Conservation (phyloP, 2,888 invertebrate species). For the Pterostichus niger region DNA sequence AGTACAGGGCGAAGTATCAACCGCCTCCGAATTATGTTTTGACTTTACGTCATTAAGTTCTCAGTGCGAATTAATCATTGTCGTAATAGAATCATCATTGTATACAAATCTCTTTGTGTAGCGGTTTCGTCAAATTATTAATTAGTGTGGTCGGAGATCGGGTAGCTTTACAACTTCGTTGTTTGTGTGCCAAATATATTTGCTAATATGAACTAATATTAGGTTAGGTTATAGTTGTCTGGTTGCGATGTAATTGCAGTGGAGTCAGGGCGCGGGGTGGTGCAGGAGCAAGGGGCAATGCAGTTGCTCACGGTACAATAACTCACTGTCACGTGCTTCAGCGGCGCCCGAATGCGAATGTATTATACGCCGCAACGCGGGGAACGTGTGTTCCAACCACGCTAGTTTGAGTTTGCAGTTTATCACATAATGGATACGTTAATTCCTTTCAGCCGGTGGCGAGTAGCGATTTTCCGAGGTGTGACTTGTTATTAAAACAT, state of each 20-base stretch:
- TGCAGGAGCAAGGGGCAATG: neutral
- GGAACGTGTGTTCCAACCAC: neutral
- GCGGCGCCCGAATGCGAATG: constrained; percentile 14
- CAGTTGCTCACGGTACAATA: constrained; percentile 38
- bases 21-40: constrained; percentile 33
- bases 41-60: constrained; percentile 52
- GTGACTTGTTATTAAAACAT: too few species aligned
- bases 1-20: neutral
- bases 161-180: constrained; percentile 56
- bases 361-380: constrained; percentile 1
- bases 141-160: constrained; percentile 51
- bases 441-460: neutral
- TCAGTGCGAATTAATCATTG: constrained; percentile 56
- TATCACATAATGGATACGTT: neutral
- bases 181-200: constrained; percentile 55
- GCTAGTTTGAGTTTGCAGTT: constrained; percentile 4
- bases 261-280: neutral
- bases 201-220: constrained; percentile 64
- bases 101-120: constrained; percentile 57
- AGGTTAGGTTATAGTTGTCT: constrained; percentile 57
- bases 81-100: constrained; percentile 61
- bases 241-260: constrained; percentile 43
- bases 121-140: constrained; percentile 58
- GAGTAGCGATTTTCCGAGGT: too few species aligned
- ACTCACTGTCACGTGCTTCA: constrained; percentile 25